Percentiles rank a stretch among this genome's conserved stretches.
Evolutionary conservation across 1,140 invertebrate species (phyloP).

Genomic region (Argopecten irradians): DNA sequence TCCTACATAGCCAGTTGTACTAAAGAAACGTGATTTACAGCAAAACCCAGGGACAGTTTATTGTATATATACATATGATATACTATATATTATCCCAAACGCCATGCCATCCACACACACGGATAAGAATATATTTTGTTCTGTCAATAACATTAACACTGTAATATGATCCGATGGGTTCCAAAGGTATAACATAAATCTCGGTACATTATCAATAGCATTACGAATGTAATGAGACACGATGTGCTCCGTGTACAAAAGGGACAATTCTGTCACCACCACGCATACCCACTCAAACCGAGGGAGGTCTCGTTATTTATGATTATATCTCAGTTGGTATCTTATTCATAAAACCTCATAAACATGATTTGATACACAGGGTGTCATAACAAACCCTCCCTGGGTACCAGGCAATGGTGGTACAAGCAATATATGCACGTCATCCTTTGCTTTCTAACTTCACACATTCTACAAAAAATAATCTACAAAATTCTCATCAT

Average conservation of each 20-base stretch:
- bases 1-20: not conserved
- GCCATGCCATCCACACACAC: not conserved
- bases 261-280: not conserved
- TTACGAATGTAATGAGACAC: conserved; percentile 1
- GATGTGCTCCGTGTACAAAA: conserved; percentile 8
- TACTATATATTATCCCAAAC: not conserved
- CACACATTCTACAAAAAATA: too few species aligned
- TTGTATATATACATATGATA: not conserved
- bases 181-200: not conserved
- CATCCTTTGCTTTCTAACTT: too few species aligned
- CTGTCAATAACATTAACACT: not conserved
- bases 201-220: not conserved
- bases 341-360: conserved; percentile 18
- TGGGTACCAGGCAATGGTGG: not conserved
- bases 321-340: conserved; percentile 5
- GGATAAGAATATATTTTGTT: not conserved
- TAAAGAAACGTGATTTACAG: not conserved
- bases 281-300: not conserved
- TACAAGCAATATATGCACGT: not conserved
- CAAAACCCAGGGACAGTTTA: not conserved
- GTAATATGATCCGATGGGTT: not conserved
- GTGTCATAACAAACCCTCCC: conserved; percentile 14
- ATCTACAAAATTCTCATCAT: too few species aligned
- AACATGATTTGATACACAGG: not conserved
- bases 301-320: conserved; percentile 16